Evolutionary conservation across 2,888 invertebrate genomes (phyloP), one percentile per base, ranked within the genome.

Genomic region (Villa cingulata): DNA sequence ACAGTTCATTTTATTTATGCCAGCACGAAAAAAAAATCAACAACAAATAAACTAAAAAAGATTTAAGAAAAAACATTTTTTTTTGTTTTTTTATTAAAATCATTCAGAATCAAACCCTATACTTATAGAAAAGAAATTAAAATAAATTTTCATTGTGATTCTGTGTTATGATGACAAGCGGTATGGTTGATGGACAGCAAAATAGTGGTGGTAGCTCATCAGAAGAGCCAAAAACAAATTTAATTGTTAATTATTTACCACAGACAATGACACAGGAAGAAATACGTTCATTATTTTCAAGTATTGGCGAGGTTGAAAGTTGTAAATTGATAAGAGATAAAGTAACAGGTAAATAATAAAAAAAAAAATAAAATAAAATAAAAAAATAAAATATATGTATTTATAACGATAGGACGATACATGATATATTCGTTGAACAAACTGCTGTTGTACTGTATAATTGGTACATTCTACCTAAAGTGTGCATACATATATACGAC

Each of bases 251-350:
- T 73, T 95, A 94, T 67, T 77, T 95, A 58, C 94, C 95, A 19
- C 94, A 94, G 71, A 86, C 82, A 53, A 85, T 94, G 76, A 87
- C 89, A 53, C 94, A 95, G 71, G 92, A 94, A 68, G 92, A 94
- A 72, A 92, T 96, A 58, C 80, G 91, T 58, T 88, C 90, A 50
- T 75, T 96, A 55, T 95, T 96, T 72, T 86, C 89, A 51, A 89
- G 88, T 68, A 89, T 95, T 66, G 94, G 95, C 58, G 92, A 94
- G 71, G 89, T 96, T 58, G 95, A 95, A 72, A 90, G 90, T 70
- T 95, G 95, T 77, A 96, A 96, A 74, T 77, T 96, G 62, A 94
- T 96, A 64, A 78, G 94, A 64, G 95, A 95, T 74, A 95, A 95
- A 78, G 85, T 90, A 61, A 92, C 92, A 72, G 90, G 85, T 85